Evolutionary conservation across 2,888 invertebrate species (phyloP).

Genomic region (Dioctria linearis): DNA sequence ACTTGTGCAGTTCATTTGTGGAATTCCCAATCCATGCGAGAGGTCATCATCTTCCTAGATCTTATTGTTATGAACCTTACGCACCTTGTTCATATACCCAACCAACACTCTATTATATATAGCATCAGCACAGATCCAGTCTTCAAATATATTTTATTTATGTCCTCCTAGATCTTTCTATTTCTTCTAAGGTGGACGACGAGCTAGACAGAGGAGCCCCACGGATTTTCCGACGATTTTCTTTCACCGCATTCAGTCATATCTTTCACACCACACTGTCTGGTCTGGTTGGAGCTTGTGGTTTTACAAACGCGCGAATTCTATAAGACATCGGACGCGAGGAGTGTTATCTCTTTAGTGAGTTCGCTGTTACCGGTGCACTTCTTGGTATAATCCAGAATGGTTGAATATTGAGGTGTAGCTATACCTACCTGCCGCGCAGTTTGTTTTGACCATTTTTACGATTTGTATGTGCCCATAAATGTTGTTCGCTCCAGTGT

Average conservation of each 20-base stretch:
- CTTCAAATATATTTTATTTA: conserved; percentile 53
- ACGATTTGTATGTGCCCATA: conserved; percentile 46
- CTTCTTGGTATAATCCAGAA: conserved; percentile 36
- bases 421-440: conserved; percentile 43
- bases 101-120: not conserved
- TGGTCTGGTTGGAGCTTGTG: conserved; percentile 10
- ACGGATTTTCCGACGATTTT: conserved; percentile 23
- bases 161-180: conserved; percentile 49
- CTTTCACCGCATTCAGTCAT: conserved; percentile 20
- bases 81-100: conserved; percentile 19
- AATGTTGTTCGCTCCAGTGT: conserved; percentile 51
- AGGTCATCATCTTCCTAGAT: conserved; percentile 47
- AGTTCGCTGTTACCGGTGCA: conserved; percentile 5
- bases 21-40: conserved; percentile 30
- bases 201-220: conserved; percentile 37
- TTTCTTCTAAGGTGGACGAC: conserved; percentile 10
- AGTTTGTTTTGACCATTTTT: conserved; percentile 24
- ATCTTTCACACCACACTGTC: conserved; percentile 1
- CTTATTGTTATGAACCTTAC: conserved; percentile 34
- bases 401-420: conserved; percentile 45
- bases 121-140: conserved; percentile 9
- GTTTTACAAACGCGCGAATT: conserved; percentile 28
- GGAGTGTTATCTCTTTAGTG: conserved; percentile 26
- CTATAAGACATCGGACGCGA: conserved; percentile 17
- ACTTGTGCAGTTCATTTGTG: conserved; percentile 5